Percentiles rank a stretch among this genome's conserved stretches.
phyloP scores from a whole-genome alignment of 2,888 invertebrate genomes.

The Nemotelus nigrinus region DNA sequence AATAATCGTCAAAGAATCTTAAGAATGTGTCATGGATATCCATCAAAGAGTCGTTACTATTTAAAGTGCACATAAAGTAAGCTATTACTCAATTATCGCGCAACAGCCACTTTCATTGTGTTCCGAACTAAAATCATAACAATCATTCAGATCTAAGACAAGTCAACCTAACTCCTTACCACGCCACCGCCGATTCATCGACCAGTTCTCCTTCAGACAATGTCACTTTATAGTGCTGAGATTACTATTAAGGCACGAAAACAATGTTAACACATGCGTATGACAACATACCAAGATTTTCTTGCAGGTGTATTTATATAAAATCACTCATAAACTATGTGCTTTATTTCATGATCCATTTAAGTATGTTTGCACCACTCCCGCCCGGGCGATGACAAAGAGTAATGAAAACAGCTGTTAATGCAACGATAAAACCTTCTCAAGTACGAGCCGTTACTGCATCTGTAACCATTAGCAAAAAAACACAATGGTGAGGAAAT shows the following conservation, averaged over 20 bases:
- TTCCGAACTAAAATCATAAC: too few relatives aligned
- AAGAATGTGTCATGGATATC: too few relatives aligned
- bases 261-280: slow-evolving; percentile 16
- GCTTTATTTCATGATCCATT: slow-evolving; percentile 16
- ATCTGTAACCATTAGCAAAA: not conserved
- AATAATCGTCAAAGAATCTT: too few relatives aligned
- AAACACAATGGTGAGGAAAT: not conserved
- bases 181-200: not conserved
- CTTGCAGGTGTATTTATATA: slow-evolving; percentile 16
- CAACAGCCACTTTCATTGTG: too few relatives aligned
- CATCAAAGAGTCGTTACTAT: too few relatives aligned
- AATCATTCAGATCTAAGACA: too few relatives aligned
- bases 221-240: not conserved
- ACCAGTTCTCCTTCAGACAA: slow-evolving; percentile 30
- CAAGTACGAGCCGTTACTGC: not conserved
- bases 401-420: not conserved
- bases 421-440: not conserved
- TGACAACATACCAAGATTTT: not conserved
- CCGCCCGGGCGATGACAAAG: not conserved
- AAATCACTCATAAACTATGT: slow-evolving; percentile 39
- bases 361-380: slow-evolving; percentile 14
- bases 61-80: too few relatives aligned
- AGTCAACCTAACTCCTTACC: too few relatives aligned
- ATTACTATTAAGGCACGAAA: slow-evolving; percentile 17
- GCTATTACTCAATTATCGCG: too few relatives aligned